A percentile compares a stretch with the other conserved stretches of the same genome.
phyloP scores from a whole-genome alignment of 1,140 invertebrate genomes.

The Pachyrhynchus sulphureomaculatus region DNA sequence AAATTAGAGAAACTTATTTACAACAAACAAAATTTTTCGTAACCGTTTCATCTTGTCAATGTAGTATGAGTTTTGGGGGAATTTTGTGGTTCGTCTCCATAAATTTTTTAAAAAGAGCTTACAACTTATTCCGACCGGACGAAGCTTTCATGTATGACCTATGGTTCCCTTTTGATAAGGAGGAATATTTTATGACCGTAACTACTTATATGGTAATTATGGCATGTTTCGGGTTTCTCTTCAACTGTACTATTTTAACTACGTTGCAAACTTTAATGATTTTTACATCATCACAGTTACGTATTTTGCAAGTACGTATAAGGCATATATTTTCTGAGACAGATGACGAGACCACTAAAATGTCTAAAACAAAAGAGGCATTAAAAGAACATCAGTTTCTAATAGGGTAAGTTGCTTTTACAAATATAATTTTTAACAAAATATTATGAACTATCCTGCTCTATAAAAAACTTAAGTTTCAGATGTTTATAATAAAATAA shows the following conservation, averaged over 20 bases:
- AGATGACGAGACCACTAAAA: not conserved
- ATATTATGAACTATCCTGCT: too few relatives aligned
- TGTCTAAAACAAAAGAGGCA: not conserved
- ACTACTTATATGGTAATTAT: not conserved
- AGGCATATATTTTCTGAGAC: not conserved
- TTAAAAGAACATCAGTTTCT: not conserved
- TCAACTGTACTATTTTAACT: not conserved
- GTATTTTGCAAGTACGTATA: not conserved
- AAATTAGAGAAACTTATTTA: not conserved
- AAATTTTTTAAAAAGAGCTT: not conserved
- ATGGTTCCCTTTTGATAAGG: conserved; percentile 6
- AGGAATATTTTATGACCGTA: not conserved
- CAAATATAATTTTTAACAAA: too few relatives aligned
- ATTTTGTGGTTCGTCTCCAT: not conserved
- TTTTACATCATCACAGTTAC: not conserved
- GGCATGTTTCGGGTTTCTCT: not conserved
- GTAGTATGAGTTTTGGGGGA: not conserved
- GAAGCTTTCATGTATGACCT: conserved; percentile 6
- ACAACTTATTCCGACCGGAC: not conserved
- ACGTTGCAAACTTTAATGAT: not conserved
- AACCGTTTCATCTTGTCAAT: not conserved
- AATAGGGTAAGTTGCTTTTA: not conserved
- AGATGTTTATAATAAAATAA: too few relatives aligned
- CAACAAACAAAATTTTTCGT: not conserved
- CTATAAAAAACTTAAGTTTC: too few relatives aligned